phyloP scores from a whole-genome alignment of 1,140 invertebrate species.

The Drosophila kanapiae region DNA sequence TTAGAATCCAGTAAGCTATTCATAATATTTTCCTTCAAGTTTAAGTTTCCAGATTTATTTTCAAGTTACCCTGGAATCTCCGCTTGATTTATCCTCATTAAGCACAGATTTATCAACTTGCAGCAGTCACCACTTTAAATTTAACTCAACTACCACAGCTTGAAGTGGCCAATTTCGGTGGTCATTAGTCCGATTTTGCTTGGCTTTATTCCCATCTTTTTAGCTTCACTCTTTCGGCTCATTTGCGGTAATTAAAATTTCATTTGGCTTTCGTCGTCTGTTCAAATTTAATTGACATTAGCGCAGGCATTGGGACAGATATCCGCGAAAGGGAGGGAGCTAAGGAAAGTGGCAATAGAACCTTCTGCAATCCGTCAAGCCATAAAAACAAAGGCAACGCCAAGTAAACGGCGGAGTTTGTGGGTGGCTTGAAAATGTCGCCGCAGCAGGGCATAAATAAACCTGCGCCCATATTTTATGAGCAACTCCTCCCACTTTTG shows the following conservation, averaged over 20 bases:
- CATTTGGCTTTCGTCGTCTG: conserved; percentile 66
- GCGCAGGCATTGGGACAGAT: conserved; percentile 64
- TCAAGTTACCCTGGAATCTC: not conserved
- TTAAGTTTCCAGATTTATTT: not conserved
- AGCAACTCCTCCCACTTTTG: conserved; percentile 48
- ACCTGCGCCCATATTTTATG: conserved; percentile 83
- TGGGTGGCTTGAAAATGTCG: conserved; percentile 59
- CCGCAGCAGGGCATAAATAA: conserved; percentile 72
- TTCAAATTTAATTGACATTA: conserved; percentile 82
- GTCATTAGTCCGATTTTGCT: conserved; percentile 46
- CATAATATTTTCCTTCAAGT: not conserved
- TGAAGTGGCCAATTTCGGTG: conserved; percentile 54
- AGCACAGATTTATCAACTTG: conserved; percentile 6
- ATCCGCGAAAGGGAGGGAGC: conserved; percentile 1
- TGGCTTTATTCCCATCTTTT: conserved; percentile 5
- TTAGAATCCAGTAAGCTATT: not conserved
- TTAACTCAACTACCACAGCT: conserved; percentile 29
- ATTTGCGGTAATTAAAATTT: conserved; percentile 83
- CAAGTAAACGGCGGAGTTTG: not conserved
- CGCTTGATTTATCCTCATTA: conserved; percentile 1
- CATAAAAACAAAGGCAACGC: conserved; percentile 72
- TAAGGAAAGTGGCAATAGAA: not conserved
- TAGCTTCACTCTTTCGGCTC: conserved; percentile 29
- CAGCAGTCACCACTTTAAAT: conserved; percentile 24
- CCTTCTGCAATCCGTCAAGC: conserved; percentile 70